A percentile compares a stretch with the other conserved stretches of the same genome.
Conservation (phyloP, 2,888 invertebrate species). For the Erebia ligea region DNA sequence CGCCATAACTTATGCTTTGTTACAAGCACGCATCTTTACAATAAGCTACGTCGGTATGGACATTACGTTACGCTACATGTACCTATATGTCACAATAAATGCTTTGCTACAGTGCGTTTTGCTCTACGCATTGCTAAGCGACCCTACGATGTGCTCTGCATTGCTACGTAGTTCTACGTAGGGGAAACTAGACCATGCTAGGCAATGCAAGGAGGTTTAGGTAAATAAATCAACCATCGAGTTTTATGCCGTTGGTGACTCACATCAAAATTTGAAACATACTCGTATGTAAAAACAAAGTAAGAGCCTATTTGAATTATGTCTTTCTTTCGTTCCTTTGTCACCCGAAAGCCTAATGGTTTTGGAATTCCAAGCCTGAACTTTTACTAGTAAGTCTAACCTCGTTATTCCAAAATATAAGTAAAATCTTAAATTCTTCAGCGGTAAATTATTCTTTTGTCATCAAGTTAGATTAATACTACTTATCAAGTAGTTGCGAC, state of each 20-base stretch:
- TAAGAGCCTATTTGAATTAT: neutral
- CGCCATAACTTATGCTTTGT: too few relatives aligned
- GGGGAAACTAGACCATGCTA: too few relatives aligned
- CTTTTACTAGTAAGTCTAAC: conserved; percentile 4
- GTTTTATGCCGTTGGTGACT: neutral
- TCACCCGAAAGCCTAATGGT: neutral
- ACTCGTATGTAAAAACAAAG: neutral
- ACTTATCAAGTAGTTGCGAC: too few relatives aligned
- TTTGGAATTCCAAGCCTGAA: conserved; percentile 4
- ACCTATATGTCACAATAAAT: neutral
- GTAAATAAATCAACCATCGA: neutral
- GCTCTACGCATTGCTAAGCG: neutral
- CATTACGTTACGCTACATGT: neutral
- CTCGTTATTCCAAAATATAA: neutral
- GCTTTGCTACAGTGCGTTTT: neutral
- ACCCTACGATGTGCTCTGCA: neutral
- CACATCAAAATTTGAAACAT: neutral
- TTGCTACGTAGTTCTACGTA: neutral
- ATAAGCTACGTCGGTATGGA: neutral
- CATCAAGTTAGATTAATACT: conserved; percentile 27
- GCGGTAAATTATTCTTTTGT: conserved; percentile 22
- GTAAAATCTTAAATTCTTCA: neutral
- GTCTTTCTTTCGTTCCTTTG: neutral
- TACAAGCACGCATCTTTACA: too few relatives aligned
- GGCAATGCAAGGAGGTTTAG: neutral